Conservation (phyloP, 2,113 vertebrate genomes). For the Crocuta crocuta region DNA sequence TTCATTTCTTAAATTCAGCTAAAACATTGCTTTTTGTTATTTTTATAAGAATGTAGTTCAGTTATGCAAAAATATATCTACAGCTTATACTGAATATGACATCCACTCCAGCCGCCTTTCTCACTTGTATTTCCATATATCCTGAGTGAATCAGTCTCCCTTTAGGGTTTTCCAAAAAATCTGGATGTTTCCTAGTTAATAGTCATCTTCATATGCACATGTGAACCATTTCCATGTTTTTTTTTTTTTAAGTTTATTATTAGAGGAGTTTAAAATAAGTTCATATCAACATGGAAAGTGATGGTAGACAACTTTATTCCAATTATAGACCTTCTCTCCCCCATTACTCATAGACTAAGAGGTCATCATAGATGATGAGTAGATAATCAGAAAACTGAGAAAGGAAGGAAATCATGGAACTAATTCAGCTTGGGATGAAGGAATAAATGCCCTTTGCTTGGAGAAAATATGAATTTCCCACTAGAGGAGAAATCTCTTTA, state of each 20-base stretch:
- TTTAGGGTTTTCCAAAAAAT: not conserved
- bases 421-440: not conserved
- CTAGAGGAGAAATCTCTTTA: not conserved
- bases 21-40: not conserved
- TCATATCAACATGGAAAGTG: not conserved
- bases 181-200: not conserved
- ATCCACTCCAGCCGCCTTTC: not conserved
- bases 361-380: not conserved
- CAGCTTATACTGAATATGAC: not conserved
- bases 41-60: not conserved
- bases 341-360: not conserved
- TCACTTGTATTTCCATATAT: constrained; percentile 15
- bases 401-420: not conserved
- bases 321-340: not conserved
- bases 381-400: not conserved
- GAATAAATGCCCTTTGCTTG: not conserved
- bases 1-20: not conserved
- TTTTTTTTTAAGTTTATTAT: constrained; percentile 43
- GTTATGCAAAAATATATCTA: not conserved
- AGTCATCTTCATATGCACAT: not conserved
- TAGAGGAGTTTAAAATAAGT: not conserved
- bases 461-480: not conserved
- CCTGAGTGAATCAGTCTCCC: not conserved
- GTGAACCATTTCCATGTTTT: not conserved
- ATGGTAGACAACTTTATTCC: not conserved